Percentiles rank a stretch among this genome's conserved stretches.
Evolutionary conservation across 1,140 invertebrate genomes (phyloP).

Genomic region (Drosophila baimaii): DNA sequence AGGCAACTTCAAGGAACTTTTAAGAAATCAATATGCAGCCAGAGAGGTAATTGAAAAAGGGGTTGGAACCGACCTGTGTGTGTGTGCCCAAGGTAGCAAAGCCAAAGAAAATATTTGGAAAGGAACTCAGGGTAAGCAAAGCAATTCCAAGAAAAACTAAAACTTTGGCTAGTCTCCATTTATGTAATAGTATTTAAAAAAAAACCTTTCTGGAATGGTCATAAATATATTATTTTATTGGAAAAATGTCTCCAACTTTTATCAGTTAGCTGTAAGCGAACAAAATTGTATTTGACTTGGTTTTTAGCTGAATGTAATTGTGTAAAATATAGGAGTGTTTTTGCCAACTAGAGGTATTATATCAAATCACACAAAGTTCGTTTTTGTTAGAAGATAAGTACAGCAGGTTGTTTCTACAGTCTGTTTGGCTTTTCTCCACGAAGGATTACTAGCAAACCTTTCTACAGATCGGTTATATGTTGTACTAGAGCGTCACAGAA

Average conservation of each 20-base stretch:
- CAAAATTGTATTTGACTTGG: background rate
- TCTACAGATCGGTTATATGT: no score
- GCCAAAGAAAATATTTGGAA: background rate
- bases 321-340: no score
- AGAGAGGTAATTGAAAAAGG: conserved; percentile 16
- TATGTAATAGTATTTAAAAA: background rate
- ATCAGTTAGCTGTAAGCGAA: no score
- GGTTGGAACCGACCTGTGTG: no score
- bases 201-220: background rate
- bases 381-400: no score
- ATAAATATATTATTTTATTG: background rate
- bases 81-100: background rate
- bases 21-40: conserved; percentile 32
- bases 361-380: no score
- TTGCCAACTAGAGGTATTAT: no score
- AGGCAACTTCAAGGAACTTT: conserved; percentile 16
- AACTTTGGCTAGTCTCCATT: background rate
- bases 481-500: no score
- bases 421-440: no score
- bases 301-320: background rate
- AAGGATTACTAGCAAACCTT: no score
- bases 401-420: no score
- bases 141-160: background rate
- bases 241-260: no score
- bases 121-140: background rate